phyloP scores from a whole-genome alignment of 2,113 vertebrate species.

The Cromileptes altivelis region DNA sequence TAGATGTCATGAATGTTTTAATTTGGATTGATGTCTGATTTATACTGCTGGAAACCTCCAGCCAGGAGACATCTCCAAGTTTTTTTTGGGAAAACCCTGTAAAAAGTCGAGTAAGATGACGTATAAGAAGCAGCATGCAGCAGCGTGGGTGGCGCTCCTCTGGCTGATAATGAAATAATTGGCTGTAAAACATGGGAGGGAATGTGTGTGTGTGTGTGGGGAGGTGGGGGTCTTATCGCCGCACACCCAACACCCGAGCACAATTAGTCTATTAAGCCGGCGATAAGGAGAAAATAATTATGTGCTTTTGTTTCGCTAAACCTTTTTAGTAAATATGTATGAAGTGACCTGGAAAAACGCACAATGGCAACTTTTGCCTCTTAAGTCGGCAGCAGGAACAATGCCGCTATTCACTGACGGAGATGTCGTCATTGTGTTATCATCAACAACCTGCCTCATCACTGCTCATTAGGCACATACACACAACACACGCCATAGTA shows the following conservation, averaged over 20 bases:
- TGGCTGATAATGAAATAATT: conserved; percentile 75
- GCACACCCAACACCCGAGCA: conserved; percentile 48
- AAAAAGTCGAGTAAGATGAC: too few species aligned
- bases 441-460: conserved; percentile 56
- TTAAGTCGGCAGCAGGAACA: conserved; percentile 62
- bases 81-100: too few species aligned
- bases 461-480: conserved; percentile 24
- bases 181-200: conserved; percentile 44
- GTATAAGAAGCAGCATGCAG: neutral
- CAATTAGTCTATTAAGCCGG: conserved; percentile 55
- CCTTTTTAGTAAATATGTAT: conserved; percentile 59
- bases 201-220: too few species aligned
- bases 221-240: conserved; percentile 40
- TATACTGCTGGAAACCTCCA: too few species aligned
- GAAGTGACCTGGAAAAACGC: conserved; percentile 78
- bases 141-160: conserved; percentile 48
- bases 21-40: too few species aligned
- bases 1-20: too few species aligned
- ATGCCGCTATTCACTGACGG: conserved; percentile 60
- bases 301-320: conserved; percentile 44
- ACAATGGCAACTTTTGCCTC: conserved; percentile 79
- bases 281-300: conserved; percentile 51
- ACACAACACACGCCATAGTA: neutral
- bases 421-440: conserved; percentile 48
- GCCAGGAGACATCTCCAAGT: too few species aligned